phyloP scores from a whole-genome alignment of 2,888 invertebrate genomes.

The Galerucella nymphaeae region DNA sequence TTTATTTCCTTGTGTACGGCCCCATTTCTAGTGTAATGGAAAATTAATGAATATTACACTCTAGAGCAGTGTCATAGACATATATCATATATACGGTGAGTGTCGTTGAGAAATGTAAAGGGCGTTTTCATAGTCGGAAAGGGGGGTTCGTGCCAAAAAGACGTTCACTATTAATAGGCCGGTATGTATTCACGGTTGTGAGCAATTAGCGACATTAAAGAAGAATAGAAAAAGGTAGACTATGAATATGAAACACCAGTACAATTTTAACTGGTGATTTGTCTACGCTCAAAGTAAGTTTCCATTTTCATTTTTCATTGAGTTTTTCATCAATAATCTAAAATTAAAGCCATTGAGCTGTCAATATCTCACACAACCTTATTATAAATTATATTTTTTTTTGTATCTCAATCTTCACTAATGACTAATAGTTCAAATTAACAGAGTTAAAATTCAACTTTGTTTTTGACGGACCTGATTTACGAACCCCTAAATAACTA shows the following conservation, averaged over 20 bases:
- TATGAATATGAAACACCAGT: too few species aligned
- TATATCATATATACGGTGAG: conserved; percentile 32
- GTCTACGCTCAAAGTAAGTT: too few species aligned
- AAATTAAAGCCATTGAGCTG: too few species aligned
- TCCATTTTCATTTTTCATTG: too few species aligned
- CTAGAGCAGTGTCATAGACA: conserved; percentile 23
- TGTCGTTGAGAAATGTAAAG: conserved; percentile 33
- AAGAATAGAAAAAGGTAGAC: not conserved
- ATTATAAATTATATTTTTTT: too few species aligned
- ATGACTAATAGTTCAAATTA: too few species aligned
- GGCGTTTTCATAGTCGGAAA: conserved; percentile 17
- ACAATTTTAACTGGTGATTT: too few species aligned
- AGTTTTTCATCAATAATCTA: too few species aligned
- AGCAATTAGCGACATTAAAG: not conserved
- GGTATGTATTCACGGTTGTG: not conserved
- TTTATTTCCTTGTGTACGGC: conserved; percentile 8
- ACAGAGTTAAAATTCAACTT: too few species aligned
- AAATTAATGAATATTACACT: conserved; percentile 36
- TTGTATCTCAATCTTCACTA: too few species aligned
- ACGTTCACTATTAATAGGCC: conserved; percentile 13
- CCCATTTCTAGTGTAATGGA: conserved; percentile 22
- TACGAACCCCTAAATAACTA: not conserved
- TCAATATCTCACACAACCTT: too few species aligned
- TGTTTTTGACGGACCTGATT: not conserved
- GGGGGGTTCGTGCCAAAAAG: conserved; percentile 19